Conservation (phyloP, 2,113 vertebrate genomes). For the Oxygymnocypris stewartii region DNA sequence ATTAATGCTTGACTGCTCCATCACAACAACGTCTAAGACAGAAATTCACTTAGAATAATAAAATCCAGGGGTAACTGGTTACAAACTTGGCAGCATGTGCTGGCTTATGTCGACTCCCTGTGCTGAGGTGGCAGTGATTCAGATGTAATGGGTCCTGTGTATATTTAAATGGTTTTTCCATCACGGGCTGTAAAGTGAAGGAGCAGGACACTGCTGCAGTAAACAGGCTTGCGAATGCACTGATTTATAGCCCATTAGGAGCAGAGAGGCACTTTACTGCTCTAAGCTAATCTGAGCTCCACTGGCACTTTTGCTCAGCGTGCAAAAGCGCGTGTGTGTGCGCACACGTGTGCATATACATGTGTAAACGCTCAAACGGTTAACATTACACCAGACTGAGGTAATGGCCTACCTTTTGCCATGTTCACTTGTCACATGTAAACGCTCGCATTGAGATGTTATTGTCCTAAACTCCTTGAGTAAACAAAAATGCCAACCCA, state of each 20-base stretch:
- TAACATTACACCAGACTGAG: constrained; percentile 48
- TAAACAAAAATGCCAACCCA: neutral
- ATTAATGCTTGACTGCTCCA: constrained; percentile 48
- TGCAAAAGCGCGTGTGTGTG: neutral
- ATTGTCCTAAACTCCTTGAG: neutral
- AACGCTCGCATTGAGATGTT: constrained; percentile 8
- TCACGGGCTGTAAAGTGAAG: constrained; percentile 59
- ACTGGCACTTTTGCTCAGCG: constrained; percentile 40
- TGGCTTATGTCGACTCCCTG: constrained; percentile 44
- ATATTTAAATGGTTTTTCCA: constrained; percentile 67
- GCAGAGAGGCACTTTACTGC: constrained; percentile 60
- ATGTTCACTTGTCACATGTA: constrained; percentile 22
- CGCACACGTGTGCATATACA: constrained; percentile 24
- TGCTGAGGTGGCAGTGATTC: constrained; percentile 51
- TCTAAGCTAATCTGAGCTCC: constrained; percentile 56
- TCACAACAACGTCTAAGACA: constrained; percentile 39
- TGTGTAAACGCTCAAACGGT: constrained; percentile 12
- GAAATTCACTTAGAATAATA: constrained; percentile 45
- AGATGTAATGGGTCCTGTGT: constrained; percentile 62
- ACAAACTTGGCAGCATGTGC: constrained; percentile 41
- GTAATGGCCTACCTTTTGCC: constrained; percentile 50
- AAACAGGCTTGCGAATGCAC: constrained; percentile 58
- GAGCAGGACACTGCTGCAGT: constrained; percentile 59
- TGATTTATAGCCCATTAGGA: constrained; percentile 67
- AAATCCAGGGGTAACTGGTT: constrained; percentile 47